Evolutionary conservation across 2,113 vertebrate genomes (phyloP).

Genomic region (Herpetotheres cachinnans): DNA sequence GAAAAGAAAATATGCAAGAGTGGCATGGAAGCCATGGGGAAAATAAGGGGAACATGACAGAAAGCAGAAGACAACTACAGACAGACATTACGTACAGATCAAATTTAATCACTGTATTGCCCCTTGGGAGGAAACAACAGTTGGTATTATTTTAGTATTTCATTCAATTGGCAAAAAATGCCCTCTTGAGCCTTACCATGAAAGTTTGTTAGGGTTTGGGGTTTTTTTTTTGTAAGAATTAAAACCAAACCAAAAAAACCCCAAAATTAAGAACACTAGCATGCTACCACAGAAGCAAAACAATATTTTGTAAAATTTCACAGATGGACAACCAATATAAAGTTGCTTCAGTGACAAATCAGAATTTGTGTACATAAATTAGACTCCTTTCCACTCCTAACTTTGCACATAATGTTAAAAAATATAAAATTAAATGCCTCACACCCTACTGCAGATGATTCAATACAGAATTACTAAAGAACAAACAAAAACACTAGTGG

Average conservation of each 20-base stretch:
- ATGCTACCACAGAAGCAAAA: not conserved
- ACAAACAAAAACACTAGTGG: not conserved
- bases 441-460: not conserved
- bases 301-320: not conserved
- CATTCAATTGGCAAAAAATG: not conserved
- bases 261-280: not conserved
- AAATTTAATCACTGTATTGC: not conserved
- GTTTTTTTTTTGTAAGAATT: not conserved
- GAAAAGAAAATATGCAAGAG: not conserved
- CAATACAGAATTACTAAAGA: not conserved
- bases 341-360: not conserved
- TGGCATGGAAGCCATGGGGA: not conserved
- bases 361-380: not conserved
- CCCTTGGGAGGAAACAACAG: not conserved
- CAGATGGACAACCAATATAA: not conserved
- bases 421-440: not conserved
- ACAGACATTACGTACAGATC: not conserved
- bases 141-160: not conserved
- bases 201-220: not conserved
- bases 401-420: not conserved
- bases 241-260: not conserved
- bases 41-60: not conserved
- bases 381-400: not conserved
- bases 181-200: not conserved
- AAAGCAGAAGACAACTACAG: not conserved